Percentiles rank a stretch among this genome's conserved stretches.
These are phyloP conservation scores for Tapirus indicus DNA, from an alignment of 2,797 vertebrate species.

Conservation along the genomic window DNA sequence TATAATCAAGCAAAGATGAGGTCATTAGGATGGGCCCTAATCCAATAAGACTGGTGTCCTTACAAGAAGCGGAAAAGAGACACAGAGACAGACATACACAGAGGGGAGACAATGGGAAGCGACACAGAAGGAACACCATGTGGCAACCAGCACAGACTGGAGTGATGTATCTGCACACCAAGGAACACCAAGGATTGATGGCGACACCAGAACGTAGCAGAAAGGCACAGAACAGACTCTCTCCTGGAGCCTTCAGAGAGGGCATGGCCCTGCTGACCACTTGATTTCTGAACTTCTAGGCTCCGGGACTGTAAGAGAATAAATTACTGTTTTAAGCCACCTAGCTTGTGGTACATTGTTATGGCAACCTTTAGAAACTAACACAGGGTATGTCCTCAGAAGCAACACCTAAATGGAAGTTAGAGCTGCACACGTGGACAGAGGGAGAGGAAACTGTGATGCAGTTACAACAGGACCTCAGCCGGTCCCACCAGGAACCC, in stretches of 20 bases:
- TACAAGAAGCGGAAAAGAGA: not conserved
- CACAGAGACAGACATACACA: not conserved
- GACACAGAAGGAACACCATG: accelerated
- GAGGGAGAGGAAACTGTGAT: not conserved
- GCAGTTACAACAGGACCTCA: not conserved
- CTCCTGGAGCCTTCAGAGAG: not conserved
- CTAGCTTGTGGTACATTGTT: accelerated
- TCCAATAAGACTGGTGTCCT: not conserved
- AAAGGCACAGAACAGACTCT: not conserved
- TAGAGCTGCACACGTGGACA: not conserved
- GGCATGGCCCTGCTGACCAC: too few species aligned
- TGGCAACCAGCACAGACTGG: accelerated
- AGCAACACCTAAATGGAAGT: not conserved
- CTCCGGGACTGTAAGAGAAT: not conserved
- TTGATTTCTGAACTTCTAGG: too few species aligned
- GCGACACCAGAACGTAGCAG: not conserved
- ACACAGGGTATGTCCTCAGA: not conserved
- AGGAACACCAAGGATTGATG: not conserved
- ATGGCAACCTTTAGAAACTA: not conserved
- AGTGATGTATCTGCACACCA: not conserved
- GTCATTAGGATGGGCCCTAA: not conserved
- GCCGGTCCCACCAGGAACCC: not conserved
- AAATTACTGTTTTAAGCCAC: not conserved
- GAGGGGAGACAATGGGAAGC: accelerated
- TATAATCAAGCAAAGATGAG: not conserved